Percentiles rank a stretch among this genome's conserved stretches.
phyloP scores from a whole-genome alignment of 2,113 vertebrate genomes.

The Aplodontia rufa region DNA sequence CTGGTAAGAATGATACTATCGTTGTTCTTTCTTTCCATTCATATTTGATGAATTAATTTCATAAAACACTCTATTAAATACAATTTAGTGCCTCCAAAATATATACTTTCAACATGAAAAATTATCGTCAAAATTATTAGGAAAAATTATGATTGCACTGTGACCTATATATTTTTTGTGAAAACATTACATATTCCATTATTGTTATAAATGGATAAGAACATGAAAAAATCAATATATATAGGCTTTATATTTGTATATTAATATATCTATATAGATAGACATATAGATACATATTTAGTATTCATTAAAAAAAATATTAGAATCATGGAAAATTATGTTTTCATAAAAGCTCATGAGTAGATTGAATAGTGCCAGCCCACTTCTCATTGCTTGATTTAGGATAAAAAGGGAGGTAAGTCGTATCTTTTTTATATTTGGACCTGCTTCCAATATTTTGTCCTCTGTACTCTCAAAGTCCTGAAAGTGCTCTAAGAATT shows the following conservation, averaged over 20 bases:
- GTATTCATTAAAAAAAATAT: not conserved
- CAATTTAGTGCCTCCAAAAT: not conserved
- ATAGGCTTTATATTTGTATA: no score
- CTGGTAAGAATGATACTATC: not conserved
- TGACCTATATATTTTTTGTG: not conserved
- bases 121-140: not conserved
- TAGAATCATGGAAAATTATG: not conserved
- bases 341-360: not conserved
- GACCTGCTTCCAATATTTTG: not conserved
- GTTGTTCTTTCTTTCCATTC: not conserved
- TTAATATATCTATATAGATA: no score
- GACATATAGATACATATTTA: not conserved
- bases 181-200: not conserved
- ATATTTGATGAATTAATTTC: not conserved
- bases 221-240: no score
- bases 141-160: not conserved
- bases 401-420: not conserved
- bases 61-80: not conserved
- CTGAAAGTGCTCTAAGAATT: not conserved
- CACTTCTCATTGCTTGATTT: not conserved
- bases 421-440: not conserved
- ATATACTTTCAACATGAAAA: not conserved
- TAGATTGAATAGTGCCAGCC: not conserved
- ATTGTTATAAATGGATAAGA: not conserved
- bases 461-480: not conserved